Evolutionary conservation across 2,888 invertebrate species (phyloP), one percentile per base, ranked within the genome.

Genomic region (Allacma fusca): DNA sequence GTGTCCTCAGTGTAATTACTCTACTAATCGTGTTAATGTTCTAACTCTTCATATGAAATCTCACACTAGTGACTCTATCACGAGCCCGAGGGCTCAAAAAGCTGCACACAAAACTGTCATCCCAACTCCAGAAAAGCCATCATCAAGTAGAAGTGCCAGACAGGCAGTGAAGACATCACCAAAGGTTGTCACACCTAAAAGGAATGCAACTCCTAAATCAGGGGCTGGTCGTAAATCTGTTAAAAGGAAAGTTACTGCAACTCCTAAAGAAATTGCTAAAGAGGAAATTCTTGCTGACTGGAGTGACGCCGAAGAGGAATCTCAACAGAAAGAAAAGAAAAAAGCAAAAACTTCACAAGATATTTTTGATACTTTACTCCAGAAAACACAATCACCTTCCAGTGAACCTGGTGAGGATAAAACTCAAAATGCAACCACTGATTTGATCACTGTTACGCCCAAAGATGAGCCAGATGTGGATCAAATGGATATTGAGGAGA

Each of bases 281-380:
- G 62, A 59, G 34, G 73, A 73, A n/a, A 73, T 73, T 29, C 34
- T 73, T 12, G 73, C 26, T 0, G 73, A 73, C 40, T 73, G 73
- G 73, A 73, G 28, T 29, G 73, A 73, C 28, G 73, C 24, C 1
- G 73, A 73, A 9, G 73, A 73, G 12, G 73, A 73, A 21, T 2
- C 50, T 13, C n/a, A 28, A 2, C n/a, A 40, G 23, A 26, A 26
- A 50, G 50, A 50, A 4, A 50, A 50, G 50, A 50, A 50, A n/a
- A 50, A 50, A 40, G n/a, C 43, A 1, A 34, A 40, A 68, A 29
- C 26, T n/a, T 68, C n/a, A 40, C 34, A 40, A n/a, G 4, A 19
- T 21, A 29, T 68, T 68, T 68, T 68, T 68, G 68, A 68, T 43
- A 5, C 34, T 21, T 23, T 68, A 7, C 26, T 65, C 1, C 26